Evolutionary conservation across 2,888 invertebrate species (phyloP).

Genomic region (Pseudolycoriella hygida): DNA sequence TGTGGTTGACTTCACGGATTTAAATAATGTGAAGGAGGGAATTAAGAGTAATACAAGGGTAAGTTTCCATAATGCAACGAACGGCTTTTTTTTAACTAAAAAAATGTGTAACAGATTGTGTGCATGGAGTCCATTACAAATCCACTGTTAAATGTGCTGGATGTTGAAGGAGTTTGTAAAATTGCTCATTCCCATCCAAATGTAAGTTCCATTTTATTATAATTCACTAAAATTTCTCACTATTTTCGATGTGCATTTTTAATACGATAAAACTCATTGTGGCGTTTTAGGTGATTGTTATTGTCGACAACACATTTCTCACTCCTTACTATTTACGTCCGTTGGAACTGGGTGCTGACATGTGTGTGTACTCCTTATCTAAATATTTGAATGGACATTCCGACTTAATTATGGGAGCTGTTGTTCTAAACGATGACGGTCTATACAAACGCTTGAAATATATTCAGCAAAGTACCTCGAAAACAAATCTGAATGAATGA

Average conservation of each 20-base stretch:
- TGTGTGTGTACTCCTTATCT: conserved; percentile 70
- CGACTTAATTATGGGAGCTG: conserved; percentile 83
- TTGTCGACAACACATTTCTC: conserved; percentile 79
- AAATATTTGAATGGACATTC: conserved; percentile 94
- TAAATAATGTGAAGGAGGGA: conserved; percentile 43
- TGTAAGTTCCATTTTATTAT: not conserved
- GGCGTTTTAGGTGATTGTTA: conserved; percentile 31
- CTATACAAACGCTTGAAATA: conserved; percentile 51
- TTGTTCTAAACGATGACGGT: conserved; percentile 47
- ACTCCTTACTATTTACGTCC: conserved; percentile 75
- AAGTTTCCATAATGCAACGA: conserved; percentile 7
- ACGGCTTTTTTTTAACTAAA: not conserved
- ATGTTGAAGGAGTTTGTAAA: conserved; percentile 7
- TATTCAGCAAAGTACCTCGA: conserved; percentile 59
- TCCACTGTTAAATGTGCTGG: conserved; percentile 7
- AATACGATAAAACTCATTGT: not conserved
- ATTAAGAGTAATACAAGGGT: conserved; percentile 78
- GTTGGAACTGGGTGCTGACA: conserved; percentile 67
- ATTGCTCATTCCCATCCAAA: conserved; percentile 3
- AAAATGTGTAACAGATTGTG: conserved; percentile 2
- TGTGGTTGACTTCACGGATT: conserved; percentile 60
- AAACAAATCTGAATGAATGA: too few relatives aligned
- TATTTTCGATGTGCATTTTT: not conserved
- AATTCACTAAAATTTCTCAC: too few relatives aligned
- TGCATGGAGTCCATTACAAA: conserved; percentile 9